phyloP scores from a whole-genome alignment of 1,140 invertebrate genomes.

The Drosophila nigrodunni region DNA sequence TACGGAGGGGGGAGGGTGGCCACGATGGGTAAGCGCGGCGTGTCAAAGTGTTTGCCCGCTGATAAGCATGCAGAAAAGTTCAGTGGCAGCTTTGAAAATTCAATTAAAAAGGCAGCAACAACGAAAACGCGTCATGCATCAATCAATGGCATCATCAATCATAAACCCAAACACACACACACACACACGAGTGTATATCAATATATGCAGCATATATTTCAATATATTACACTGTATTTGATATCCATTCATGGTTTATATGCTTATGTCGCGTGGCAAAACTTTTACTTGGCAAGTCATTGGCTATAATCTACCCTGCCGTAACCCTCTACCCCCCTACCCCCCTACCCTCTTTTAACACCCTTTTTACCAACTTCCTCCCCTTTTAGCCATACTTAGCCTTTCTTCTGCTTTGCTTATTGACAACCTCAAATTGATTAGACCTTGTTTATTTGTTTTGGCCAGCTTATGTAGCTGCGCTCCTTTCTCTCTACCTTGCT shows the following conservation, averaged over 20 bases:
- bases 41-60: constrained; percentile 46
- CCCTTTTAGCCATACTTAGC: not conserved
- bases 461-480: not conserved
- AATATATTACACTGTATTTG: constrained; percentile 10
- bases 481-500: no score
- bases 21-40: not conserved
- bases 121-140: constrained; percentile 67
- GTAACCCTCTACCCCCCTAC: not conserved
- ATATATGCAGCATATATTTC: constrained; percentile 22
- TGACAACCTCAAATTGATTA: constrained; percentile 9
- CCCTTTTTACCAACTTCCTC: not conserved
- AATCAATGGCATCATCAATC: constrained; percentile 81
- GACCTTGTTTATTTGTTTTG: not conserved
- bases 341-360: not conserved
- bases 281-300: constrained; percentile 48
- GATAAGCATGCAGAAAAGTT: constrained; percentile 73
- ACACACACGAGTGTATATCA: constrained; percentile 12
- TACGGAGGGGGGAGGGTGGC: not conserved
- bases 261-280: constrained; percentile 42
- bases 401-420: not conserved
- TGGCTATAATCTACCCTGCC: not conserved
- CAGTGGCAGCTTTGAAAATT: constrained; percentile 62
- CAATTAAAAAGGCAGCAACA: constrained; percentile 73
- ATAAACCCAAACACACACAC: constrained; percentile 55
- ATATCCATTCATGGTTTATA: constrained; percentile 42